Evolutionary conservation across 2,113 vertebrate genomes (phyloP).

Genomic region (Tapirus terrestris): DNA sequence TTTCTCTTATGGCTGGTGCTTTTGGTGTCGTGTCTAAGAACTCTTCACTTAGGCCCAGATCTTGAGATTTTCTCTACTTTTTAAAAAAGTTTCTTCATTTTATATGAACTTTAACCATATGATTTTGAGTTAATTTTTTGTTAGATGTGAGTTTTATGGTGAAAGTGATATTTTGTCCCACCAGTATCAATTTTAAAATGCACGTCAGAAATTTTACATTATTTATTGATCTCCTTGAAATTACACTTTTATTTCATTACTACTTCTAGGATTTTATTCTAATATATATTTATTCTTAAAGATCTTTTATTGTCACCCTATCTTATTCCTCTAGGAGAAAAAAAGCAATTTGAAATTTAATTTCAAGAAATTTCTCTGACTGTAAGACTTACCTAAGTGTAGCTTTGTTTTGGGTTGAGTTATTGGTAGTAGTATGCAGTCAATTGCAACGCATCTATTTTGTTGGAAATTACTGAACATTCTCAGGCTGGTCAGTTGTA

Average conservation of each 20-base stretch:
- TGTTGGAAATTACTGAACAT: neutral
- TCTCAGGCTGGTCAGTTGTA: no score
- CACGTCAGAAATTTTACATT: neutral
- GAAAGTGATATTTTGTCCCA: neutral
- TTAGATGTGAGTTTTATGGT: neutral
- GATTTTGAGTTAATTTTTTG: neutral
- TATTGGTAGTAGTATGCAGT: accelerated
- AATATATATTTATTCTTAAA: neutral
- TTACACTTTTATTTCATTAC: neutral
- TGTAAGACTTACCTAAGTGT: accelerated
- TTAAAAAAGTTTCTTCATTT: neutral
- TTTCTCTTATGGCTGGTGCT: neutral
- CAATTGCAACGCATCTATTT: neutral
- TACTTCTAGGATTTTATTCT: neutral
- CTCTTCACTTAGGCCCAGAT: neutral
- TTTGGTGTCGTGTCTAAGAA: neutral
- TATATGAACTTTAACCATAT: neutral
- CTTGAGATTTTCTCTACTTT: neutral
- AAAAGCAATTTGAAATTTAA: neutral
- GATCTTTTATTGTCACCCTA: neutral
- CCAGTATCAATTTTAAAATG: neutral
- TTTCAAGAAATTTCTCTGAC: neutral
- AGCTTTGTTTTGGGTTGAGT: no score
- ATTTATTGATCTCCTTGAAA: neutral
- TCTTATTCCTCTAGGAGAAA: neutral